Evolutionary conservation across 2,113 vertebrate genomes (phyloP), one percentile per base, ranked within the genome.

Genomic region (Mixornis gularis): DNA sequence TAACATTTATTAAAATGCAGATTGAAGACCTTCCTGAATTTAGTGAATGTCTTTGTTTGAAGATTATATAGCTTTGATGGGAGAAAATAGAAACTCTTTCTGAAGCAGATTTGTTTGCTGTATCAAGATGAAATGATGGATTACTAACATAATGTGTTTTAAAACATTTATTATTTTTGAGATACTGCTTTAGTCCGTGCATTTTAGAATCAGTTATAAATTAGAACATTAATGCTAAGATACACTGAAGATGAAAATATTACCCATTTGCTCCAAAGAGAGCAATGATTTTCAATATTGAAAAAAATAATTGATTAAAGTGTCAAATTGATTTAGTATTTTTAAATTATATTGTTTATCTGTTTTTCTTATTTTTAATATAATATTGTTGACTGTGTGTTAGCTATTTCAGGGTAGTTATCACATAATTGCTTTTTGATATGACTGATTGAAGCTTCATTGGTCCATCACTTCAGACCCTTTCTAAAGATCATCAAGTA

Each of bases 281-380:
- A 21, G 7, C 17, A 24, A 38, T 94, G 68, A 65, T 92, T 93
- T 94, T 97, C 82, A 94, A n/a, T 93, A 94, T 94, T 17, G 95
- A 92, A 94, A 91, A 66, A 66, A 55, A 22, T 46, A 91, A 92
- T 71, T 87, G 40, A 74, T 94, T 91, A 89, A 44, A 69, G 62
- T 63, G 19, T 95, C 38, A 73, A 82, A 87, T 21, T 87, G 85
- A 95, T 94, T 82, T 65, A 69, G 12, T 86, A 43, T 93, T 91
- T 93, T 62, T 3, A 72, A 87, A 68, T 87, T 46, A 27, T 36
- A 40, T 77, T 90, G 30, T 12, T 74, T 83, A 71, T 70, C 18
- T 71, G 34, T 83, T 77, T 74, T 3, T 1, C 26, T 55, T 51
- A 34, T 80, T 94, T 85, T 87, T 78, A 73, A 41, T 68, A 43